Evolutionary conservation across 2,888 invertebrate species (phyloP), one percentile per base, ranked within the genome.

Genomic region (Ectemnius cavifrons): DNA sequence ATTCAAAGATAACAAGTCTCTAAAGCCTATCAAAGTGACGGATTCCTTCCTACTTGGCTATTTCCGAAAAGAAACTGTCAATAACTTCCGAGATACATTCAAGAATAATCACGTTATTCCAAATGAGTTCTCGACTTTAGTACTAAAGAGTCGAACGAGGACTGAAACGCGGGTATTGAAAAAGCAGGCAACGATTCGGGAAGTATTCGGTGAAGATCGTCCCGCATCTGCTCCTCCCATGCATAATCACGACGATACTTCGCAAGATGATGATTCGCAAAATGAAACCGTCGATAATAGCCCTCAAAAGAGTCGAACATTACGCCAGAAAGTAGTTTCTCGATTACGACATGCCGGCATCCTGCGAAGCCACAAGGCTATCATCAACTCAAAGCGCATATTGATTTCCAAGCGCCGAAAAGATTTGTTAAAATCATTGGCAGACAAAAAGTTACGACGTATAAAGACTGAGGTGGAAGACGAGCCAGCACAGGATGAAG

Each of bases 161-260:
- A 95, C 94, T 46, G 95, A 96, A 88, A 95, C 95, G 61, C 92
- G 95, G 84, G 93, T 94, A 18, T 89, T 94, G 80, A 95, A 96
- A 89, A 95, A 95, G 86, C 92, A 95, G 84, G 95, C 95, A 57
- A 95, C 95, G 2, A 96, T 96, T 58, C 94, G 95, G 81, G 96
- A 96, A 91, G 96, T 96, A 2, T 96, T 97, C 89, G 96, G 96
- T 0, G 93, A 93, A 75, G 96, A 96, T 85, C 92, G 96, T 57
- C 96, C 97, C 0, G 96, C 96, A 0, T 96, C 96, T 0, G 96
- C 96, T 0, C 96, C 96, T 0, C 96, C 96, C 0, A 92, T 93
- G 75, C 93, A 94, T 1, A 94, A 93, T 84, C 92, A 92, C 81
- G 92, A 86, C 16, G 89, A 90, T 47, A 89, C 88, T 0, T 89